Conservation (phyloP, 2,888 invertebrate genomes). For the Cheilosia vulpina region DNA sequence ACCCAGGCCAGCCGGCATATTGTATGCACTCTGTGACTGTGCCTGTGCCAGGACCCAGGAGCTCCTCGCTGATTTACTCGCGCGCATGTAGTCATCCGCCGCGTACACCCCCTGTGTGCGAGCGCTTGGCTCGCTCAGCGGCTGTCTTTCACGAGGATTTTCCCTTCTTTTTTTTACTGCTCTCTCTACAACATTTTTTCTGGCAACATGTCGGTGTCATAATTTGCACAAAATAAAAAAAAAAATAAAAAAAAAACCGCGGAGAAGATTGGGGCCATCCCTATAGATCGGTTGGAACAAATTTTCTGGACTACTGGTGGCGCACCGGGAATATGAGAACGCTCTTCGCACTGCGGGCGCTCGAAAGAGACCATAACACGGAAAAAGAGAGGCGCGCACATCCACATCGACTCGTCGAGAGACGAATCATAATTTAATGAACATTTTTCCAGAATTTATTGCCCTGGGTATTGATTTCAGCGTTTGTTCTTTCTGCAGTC, state of each 20-base stretch:
- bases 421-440: conserved; percentile 81
- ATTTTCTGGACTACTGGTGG: conserved; percentile 65
- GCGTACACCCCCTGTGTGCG: conserved; percentile 29
- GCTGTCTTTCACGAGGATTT: conserved; percentile 57
- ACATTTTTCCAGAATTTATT: conserved; percentile 83
- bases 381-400: conserved; percentile 32
- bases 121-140: conserved; percentile 62
- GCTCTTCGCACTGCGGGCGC: conserved; percentile 53
- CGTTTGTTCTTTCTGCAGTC: conserved; percentile 78
- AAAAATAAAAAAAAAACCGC: conserved; percentile 26
- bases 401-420: conserved; percentile 23
- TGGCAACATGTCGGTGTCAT: conserved; percentile 70
- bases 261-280: conserved; percentile 67
- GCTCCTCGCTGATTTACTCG: conserved; percentile 56
- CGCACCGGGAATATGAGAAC: conserved; percentile 30
- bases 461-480: conserved; percentile 83
- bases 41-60: conserved; percentile 60
- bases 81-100: conserved; percentile 38
- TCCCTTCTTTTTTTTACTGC: neutral
- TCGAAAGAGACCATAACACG: conserved; percentile 34
- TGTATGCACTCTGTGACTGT: conserved; percentile 12
- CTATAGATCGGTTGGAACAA: conserved; percentile 43
- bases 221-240: conserved; percentile 50
- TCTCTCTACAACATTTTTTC: conserved; percentile 56
- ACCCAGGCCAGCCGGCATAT: conserved; percentile 37